Evolutionary conservation across 1,140 invertebrate species (phyloP).

Genomic region (Aricia agestis): DNA sequence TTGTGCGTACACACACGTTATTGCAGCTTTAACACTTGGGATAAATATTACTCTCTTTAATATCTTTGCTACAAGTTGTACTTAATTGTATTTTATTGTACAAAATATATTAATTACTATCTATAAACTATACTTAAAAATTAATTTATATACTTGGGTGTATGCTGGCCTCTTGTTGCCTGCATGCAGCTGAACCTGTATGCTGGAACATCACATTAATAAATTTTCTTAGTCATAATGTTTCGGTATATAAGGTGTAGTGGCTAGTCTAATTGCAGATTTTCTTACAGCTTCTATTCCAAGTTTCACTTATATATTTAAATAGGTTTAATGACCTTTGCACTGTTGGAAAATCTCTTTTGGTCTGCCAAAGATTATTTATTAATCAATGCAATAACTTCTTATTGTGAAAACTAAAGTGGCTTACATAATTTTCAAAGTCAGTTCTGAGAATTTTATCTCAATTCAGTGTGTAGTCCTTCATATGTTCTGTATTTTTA

Average conservation of each 20-base stretch:
- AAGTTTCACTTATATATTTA: conserved; percentile 71
- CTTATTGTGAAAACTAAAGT: conserved; percentile 73
- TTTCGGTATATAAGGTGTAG: conserved; percentile 74
- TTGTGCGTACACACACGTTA: conserved; percentile 74
- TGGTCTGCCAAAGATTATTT: conserved; percentile 71
- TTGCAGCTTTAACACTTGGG: conserved; percentile 74
- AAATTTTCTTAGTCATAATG: conserved; percentile 71
- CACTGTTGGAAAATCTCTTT: conserved; percentile 77
- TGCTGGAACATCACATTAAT: conserved; percentile 71
- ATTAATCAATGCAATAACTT: conserved; percentile 72
- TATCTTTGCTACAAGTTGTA: conserved; percentile 78
- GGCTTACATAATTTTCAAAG: conserved; percentile 71
- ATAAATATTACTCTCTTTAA: conserved; percentile 78
- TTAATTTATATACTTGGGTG: conserved; percentile 73
- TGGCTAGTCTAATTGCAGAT: conserved; percentile 75
- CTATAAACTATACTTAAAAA: conserved; percentile 71
- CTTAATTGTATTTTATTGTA: conserved; percentile 79
- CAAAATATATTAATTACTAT: conserved; percentile 78
- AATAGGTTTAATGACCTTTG: conserved; percentile 67
- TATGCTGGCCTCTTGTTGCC: conserved; percentile 68
- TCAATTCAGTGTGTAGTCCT: conserved; percentile 75
- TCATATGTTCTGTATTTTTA: conserved; percentile 76
- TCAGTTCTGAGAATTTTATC: conserved; percentile 75
- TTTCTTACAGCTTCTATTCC: conserved; percentile 75
- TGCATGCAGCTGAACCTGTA: conserved; percentile 71